phyloP scores from a whole-genome alignment of 1,140 invertebrate genomes.

The Atopsyche davidsoni region DNA sequence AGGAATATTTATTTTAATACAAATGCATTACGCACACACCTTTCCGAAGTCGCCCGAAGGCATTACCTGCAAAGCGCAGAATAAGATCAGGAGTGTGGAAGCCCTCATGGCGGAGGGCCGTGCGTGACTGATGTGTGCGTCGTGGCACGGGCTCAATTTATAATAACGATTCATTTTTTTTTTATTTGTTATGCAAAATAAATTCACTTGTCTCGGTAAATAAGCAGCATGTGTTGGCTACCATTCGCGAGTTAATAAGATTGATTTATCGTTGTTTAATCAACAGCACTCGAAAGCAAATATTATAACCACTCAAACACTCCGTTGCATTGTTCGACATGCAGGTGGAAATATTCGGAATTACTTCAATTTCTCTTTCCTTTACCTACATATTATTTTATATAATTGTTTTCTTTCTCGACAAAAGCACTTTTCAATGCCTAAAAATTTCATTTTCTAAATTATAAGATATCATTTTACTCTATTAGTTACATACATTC shows the following conservation, averaged over 20 bases:
- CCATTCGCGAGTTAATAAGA: conserved; percentile 16
- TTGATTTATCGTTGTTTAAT: conserved; percentile 27
- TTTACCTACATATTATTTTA: too few species aligned
- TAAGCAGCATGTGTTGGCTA: conserved; percentile 17
- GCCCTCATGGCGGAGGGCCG: conserved; percentile 29
- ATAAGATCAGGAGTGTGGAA: conserved; percentile 27
- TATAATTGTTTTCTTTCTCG: too few species aligned
- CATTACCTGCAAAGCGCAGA: conserved; percentile 29
- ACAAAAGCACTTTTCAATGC: too few species aligned
- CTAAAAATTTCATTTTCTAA: too few species aligned
- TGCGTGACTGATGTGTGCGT: conserved; percentile 25
- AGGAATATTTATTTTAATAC: too few species aligned
- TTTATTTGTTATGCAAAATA: conserved; percentile 12
- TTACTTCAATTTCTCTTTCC: too few species aligned
- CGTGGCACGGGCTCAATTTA: conserved; percentile 13
- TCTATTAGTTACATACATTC: too few species aligned
- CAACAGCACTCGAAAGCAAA: conserved; percentile 10
- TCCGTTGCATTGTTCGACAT: conserved; percentile 5
- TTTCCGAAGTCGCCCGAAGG: too few species aligned
- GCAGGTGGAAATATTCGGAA: too few species aligned
- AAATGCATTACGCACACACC: too few species aligned
- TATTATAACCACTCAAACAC: conserved; percentile 9
- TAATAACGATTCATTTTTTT: conserved; percentile 12
- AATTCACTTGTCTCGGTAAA: conserved; percentile 21
- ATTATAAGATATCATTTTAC: too few species aligned